Evolutionary conservation across 2,113 vertebrate species (phyloP), one percentile per base, ranked within the genome.

Genomic region (Eleginops maclovinus): DNA sequence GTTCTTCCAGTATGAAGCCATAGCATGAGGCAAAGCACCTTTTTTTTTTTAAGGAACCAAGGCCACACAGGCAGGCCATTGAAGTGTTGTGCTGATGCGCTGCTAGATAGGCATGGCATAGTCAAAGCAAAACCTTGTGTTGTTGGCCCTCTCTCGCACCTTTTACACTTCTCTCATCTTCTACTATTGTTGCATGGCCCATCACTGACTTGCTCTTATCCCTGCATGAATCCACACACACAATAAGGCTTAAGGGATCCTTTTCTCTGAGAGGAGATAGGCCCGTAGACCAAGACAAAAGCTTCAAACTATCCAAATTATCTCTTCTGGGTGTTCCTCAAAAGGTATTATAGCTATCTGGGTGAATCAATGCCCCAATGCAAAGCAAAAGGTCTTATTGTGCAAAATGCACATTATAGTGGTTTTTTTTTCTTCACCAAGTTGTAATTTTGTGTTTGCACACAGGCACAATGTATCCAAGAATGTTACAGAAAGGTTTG

Each of bases 91-190:
- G 69, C 59, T 87, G 90, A 91, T 93, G 86, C 56, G 83, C 74
- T 59, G 22, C 31, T 62, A 80, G 90, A 92, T 93, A 94, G 74
- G 46, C 51, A 60, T 46, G 9, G n/a, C 76, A 79, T 84, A 94
- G 91, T 53, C 92, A 93, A 89, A 93, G 87, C 92, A 91, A 91
- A 74, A 49, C 54, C 15, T 41, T 67, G 54, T 86, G 83, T 83
- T 84, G 50, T 73, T 49, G 58, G 85, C 60, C 58, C 43, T 50
- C 75, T 4, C 67, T 87, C 47, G n/a, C 70, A 85, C 82, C 90
- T 89, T 36, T 91, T 79, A 83, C 90, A 86, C 91, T 83, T 90
- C 85, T 91, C 90, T 93, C 93, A 93, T 93, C 93, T 93, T 88
- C 41, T 22, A 43, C 83, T 80, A 87, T 93, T 93, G 90, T 93